A percentile compares a stretch with the other conserved stretches of the same genome.
These are phyloP conservation scores for Ditula angustiorana DNA, from an alignment of 2,888 invertebrate genomes.

Conservation along the genomic window DNA sequence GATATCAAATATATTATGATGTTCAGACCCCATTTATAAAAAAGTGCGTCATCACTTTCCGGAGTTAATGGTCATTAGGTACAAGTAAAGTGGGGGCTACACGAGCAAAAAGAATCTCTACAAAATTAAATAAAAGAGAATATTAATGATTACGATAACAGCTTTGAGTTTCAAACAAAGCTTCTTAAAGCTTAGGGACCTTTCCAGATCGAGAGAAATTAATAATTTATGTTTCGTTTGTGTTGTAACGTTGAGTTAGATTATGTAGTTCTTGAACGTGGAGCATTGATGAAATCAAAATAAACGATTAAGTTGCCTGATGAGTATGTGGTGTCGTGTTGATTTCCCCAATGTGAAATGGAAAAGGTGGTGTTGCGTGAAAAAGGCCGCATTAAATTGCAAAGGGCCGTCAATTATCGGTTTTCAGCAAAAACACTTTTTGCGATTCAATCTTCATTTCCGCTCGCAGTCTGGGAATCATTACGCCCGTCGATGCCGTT, in stretches of 20 bases:
- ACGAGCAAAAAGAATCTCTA: constrained; percentile 8
- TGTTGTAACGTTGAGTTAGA: constrained; percentile 1
- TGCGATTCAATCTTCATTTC: constrained; percentile 10
- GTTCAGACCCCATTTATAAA: constrained; percentile 1
- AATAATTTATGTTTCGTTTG: constrained; percentile 25
- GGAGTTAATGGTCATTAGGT: constrained; percentile 18
- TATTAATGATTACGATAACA: constrained; percentile 29
- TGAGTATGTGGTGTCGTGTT: not conserved
- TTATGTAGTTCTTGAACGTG: not conserved
- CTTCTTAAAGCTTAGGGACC: constrained; percentile 2
- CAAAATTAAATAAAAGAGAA: constrained; percentile 20
- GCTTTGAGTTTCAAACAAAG: constrained; percentile 18
- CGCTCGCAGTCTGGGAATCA: not conserved
- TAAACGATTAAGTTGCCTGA: not conserved
- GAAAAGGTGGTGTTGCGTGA: not conserved
- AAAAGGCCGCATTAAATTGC: constrained; percentile 1
- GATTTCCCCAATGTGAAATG: not conserved
- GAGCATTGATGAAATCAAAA: not conserved
- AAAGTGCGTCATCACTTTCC: constrained; percentile 13
- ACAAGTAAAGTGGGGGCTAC: not conserved
- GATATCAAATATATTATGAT: no score
- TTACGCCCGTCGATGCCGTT: not conserved
- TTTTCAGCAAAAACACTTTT: constrained; percentile 6
- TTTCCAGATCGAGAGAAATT: constrained; percentile 5
- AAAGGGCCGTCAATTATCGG: constrained; percentile 10